Percentiles rank a stretch among this genome's conserved stretches.
Conservation (phyloP, 2,888 invertebrate species). For the Automeris io region DNA sequence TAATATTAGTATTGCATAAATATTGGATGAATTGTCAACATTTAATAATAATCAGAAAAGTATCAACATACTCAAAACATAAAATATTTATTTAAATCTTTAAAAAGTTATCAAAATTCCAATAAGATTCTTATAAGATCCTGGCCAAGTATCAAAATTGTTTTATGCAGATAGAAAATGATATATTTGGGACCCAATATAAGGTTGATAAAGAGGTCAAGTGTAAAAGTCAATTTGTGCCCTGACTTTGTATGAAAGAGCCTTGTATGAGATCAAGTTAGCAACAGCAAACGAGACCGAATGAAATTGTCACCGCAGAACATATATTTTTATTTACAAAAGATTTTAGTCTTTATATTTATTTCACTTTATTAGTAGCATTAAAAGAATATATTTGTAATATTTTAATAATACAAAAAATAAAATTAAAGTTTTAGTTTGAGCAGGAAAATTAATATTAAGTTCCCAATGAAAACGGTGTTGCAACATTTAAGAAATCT, state of each 20-base stretch:
- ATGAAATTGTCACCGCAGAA: neutral
- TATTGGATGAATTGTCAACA: no score
- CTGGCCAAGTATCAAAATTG: conserved; percentile 14
- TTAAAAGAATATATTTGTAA: neutral
- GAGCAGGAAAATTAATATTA: neutral
- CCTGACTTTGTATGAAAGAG: conserved; percentile 20
- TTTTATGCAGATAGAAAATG: conserved; percentile 8
- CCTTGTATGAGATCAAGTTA: conserved; percentile 14
- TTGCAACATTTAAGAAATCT: no score
- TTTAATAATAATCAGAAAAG: no score
- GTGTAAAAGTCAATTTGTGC: conserved; percentile 27
- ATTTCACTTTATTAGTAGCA: neutral
- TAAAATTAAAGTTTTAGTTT: neutral
- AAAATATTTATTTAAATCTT: neutral
- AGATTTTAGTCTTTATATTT: neutral
- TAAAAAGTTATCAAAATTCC: conserved; percentile 10
- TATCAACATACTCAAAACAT: no score
- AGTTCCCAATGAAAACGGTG: neutral
- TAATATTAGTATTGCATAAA: no score
- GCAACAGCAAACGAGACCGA: neutral
- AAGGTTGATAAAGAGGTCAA: conserved; percentile 31
- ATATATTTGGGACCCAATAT: conserved; percentile 7
- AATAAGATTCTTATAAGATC: conserved; percentile 32
- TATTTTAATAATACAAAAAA: neutral
- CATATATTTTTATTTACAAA: neutral